Base-by-base conservation (phyloP, 2,113 vertebrate genomes). In the Plotosus lineatus region DNA sequence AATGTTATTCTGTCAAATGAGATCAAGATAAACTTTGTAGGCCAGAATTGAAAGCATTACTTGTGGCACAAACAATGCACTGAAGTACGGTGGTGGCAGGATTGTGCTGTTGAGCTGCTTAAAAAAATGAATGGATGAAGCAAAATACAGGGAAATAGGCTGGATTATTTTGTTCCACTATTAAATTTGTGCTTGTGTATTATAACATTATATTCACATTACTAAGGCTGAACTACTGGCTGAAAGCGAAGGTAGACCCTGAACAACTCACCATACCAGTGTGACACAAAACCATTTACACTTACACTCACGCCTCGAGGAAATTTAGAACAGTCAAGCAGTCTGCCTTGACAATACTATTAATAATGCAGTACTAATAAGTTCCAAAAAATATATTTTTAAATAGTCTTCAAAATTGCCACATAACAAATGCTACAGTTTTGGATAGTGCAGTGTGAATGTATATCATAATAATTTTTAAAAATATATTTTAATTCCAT, bases 1-100 rank as follows among this genome's bases (percentile, higher is more conserved):
- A 60, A 31, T 31, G 75, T 61, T 48, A 46, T 46, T 58, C 26
- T 28, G 40, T 61, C 42, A 33, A 42, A 63, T 77, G 28, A 77
- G 56, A 77, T 58, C 38, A 76, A 77, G 40, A 77, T 61, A 1
- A 61, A 63, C 40, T 31, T 36, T 36, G 19, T 50, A n/a, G 44
- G 15, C 19, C 31, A 65, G 36, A 65, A n/a, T 8, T 21, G 3
- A 77, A 44, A 19, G 40, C 53, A 73, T 21, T 61, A 46, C 3
- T 17, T 33, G 42, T 61, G 19, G 26, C n/a, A 42, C 12, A 44
- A 46, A 77, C 17, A 28, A 36, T 12, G 46, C 31, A 23, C 17
- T 33, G 69, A 73, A 51, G 17, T 36, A 11, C 36, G 48, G 28
- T 73, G 69, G 28, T 51, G 69, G 69, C 51, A 36, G 69, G 31